phyloP scores from a whole-genome alignment of 2,113 vertebrate genomes.

The Grammomys dolichurus region DNA sequence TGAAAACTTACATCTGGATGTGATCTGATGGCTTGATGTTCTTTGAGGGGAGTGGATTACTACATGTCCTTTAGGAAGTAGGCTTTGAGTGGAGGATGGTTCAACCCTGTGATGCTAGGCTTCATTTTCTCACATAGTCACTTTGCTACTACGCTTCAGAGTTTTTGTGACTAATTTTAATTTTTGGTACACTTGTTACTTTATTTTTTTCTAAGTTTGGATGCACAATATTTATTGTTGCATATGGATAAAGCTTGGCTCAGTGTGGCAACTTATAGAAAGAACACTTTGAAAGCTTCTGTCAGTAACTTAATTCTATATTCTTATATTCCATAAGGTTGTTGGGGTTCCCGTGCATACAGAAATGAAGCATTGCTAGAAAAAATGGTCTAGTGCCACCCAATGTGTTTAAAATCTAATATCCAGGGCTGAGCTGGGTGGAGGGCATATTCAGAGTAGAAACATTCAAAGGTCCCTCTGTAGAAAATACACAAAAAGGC shows the following conservation, averaged over 20 bases:
- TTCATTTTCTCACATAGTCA: background rate
- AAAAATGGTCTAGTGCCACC: too few relatives aligned
- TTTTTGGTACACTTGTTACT: background rate
- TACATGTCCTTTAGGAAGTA: background rate
- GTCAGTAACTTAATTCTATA: background rate
- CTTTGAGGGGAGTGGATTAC: background rate
- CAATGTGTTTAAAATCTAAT: too few relatives aligned
- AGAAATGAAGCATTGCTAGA: background rate
- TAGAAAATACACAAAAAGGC: background rate
- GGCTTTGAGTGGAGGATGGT: background rate
- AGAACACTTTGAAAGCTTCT: background rate
- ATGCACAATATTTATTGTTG: background rate
- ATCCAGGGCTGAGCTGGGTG: background rate
- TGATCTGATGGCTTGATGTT: background rate
- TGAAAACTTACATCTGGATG: background rate
- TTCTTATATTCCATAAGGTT: background rate
- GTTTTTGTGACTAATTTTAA: background rate
- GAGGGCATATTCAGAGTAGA: background rate
- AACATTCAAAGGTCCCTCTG: background rate
- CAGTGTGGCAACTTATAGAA: background rate
- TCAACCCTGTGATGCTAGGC: accelerated
- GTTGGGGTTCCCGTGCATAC: background rate
- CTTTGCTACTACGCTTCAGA: accelerated
- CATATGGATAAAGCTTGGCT: background rate
- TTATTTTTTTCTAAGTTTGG: background rate